A percentile compares a stretch with the other conserved stretches of the same genome.
Evolutionary conservation across 2,113 vertebrate genomes (phyloP).

Genomic region (Oceanodroma tethys): DNA sequence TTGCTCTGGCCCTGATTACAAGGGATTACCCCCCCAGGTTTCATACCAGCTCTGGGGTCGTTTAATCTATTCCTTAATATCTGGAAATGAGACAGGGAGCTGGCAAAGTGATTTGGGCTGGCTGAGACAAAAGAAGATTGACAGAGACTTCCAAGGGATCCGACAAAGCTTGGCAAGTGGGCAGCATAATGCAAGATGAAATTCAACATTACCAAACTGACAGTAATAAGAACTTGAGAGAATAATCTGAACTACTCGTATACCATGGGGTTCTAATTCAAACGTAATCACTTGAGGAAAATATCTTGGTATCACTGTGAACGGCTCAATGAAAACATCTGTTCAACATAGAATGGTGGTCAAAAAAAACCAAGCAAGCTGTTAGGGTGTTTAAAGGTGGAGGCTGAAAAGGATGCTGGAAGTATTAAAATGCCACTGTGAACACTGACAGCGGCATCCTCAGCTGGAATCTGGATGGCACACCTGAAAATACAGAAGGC

Average conservation of each 20-base stretch:
- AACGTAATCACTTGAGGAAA: slow-evolving; percentile 53
- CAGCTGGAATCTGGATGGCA: background rate
- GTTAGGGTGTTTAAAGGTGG: background rate
- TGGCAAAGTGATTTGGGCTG: slow-evolving; percentile 49
- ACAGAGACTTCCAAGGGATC: slow-evolving; percentile 55
- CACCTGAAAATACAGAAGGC: background rate
- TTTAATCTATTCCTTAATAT: slow-evolving; percentile 64
- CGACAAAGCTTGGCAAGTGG: slow-evolving; percentile 44
- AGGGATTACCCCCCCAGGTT: slow-evolving; percentile 30
- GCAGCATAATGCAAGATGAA: slow-evolving; percentile 46
- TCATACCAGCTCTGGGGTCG: slow-evolving; percentile 9
- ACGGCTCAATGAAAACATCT: slow-evolving; percentile 54
- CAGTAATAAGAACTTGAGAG: slow-evolving; percentile 49
- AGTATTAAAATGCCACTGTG: background rate
- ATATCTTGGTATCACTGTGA: slow-evolving; percentile 39
- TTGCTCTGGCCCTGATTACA: background rate
- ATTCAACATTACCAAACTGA: background rate
- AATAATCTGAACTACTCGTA: slow-evolving; percentile 48
- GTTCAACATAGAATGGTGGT: background rate
- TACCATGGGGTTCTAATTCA: slow-evolving; percentile 29
- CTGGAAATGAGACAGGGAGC: background rate
- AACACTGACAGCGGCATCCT: background rate
- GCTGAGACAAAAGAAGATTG: slow-evolving; percentile 59
- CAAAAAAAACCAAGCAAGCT: slow-evolving; percentile 38
- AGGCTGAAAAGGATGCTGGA: background rate